These are phyloP conservation scores for Spondyliosoma cantharus DNA, from an alignment of 2,797 vertebrate genomes.

Conservation along the genomic window DNA sequence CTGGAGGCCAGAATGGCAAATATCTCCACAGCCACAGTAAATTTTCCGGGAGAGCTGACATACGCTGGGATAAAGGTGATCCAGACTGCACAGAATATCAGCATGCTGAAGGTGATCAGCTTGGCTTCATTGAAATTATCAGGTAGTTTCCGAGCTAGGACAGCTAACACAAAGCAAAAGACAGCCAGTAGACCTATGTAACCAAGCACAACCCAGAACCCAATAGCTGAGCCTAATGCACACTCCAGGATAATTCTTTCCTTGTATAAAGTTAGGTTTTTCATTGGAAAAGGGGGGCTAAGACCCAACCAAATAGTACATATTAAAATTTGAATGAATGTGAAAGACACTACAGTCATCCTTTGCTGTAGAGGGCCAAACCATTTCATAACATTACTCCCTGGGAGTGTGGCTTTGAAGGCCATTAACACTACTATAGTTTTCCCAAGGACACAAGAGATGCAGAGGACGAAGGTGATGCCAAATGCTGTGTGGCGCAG, in stretches of 20 bases:
- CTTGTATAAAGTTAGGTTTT: not conserved
- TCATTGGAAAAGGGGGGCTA: not conserved
- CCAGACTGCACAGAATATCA: slow-evolving; percentile 80
- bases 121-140: slow-evolving; percentile 79
- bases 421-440: slow-evolving; percentile 79
- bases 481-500: slow-evolving; percentile 76
- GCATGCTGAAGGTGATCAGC: slow-evolving; percentile 78
- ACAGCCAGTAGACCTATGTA: slow-evolving; percentile 44
- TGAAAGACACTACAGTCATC: slow-evolving; percentile 73
- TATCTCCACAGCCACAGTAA: slow-evolving; percentile 79
- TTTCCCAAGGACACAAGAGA: slow-evolving; percentile 75
- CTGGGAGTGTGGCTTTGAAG: slow-evolving; percentile 77
- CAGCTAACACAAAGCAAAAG: slow-evolving; percentile 43
- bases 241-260: slow-evolving; percentile 76
- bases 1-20: slow-evolving; percentile 81
- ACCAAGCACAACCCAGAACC: slow-evolving; percentile 74
- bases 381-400: slow-evolving; percentile 76
- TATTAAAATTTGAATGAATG: slow-evolving; percentile 73
- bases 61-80: slow-evolving; percentile 78
- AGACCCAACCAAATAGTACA: slow-evolving; percentile 70
- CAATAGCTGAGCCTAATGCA: slow-evolving; percentile 69
- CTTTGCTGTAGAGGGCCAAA: slow-evolving; percentile 80
- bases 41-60: slow-evolving; percentile 80
- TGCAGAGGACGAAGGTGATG: slow-evolving; percentile 77
- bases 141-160: slow-evolving; percentile 76